phyloP scores from a whole-genome alignment of 2,113 vertebrate species.

The Cacatua alba region DNA sequence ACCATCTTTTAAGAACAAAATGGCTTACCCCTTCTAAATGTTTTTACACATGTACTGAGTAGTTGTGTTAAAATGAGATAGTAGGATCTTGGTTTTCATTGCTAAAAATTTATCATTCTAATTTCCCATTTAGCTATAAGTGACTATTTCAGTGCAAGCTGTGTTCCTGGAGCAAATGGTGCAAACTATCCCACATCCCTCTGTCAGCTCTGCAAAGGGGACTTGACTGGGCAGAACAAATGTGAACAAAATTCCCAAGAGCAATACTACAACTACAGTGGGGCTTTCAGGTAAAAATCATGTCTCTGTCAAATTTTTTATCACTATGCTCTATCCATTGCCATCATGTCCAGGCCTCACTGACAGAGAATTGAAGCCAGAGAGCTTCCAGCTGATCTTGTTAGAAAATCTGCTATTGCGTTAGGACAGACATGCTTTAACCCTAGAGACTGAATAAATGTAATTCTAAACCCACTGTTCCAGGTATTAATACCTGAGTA shows the following conservation, averaged over 20 bases:
- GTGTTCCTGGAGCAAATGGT: slow-evolving; percentile 84
- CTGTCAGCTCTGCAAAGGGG: slow-evolving; percentile 86
- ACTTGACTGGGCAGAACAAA: slow-evolving; percentile 62
- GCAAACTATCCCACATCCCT: slow-evolving; percentile 74
- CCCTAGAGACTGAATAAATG: background rate
- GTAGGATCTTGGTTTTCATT: background rate
- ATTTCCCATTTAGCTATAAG: slow-evolving; percentile 80
- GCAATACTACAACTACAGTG: slow-evolving; percentile 85
- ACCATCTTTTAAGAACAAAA: background rate
- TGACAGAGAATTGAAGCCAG: background rate
- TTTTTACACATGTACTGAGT: background rate
- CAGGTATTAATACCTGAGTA: background rate
- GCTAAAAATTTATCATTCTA: background rate
- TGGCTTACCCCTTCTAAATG: background rate
- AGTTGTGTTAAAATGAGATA: background rate
- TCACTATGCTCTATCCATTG: background rate
- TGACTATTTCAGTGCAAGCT: slow-evolving; percentile 88
- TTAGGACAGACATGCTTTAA: background rate
- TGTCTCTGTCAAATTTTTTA: background rate
- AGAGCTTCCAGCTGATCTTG: background rate
- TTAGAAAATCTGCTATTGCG: background rate
- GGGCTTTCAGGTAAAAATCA: slow-evolving; percentile 89
- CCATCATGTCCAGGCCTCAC: background rate
- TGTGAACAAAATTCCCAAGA: slow-evolving; percentile 79
- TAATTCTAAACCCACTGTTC: background rate